Evolutionary conservation across 2,888 invertebrate genomes (phyloP).

Genomic region (Drosophila stalkeri): DNA sequence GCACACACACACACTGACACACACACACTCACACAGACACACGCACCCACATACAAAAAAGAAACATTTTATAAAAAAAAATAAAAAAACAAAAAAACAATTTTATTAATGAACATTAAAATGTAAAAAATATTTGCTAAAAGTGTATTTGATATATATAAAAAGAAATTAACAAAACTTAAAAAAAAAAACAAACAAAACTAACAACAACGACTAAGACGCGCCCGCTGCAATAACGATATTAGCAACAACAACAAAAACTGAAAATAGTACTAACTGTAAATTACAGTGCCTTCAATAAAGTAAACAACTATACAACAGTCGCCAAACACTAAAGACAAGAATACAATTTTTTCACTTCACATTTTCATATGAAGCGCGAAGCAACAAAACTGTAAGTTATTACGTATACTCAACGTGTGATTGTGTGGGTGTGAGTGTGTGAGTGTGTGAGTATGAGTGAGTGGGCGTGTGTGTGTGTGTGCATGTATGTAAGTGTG

Average conservation of each 20-base stretch:
- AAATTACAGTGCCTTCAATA: constrained; percentile 75
- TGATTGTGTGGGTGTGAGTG: constrained; percentile 2
- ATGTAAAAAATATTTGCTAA: constrained; percentile 68
- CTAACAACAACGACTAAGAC: constrained; percentile 32
- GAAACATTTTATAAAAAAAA: constrained; percentile 26
- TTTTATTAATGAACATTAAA: constrained; percentile 44
- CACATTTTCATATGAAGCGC: constrained; percentile 42
- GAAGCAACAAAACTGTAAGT: constrained; percentile 62
- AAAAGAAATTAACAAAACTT: constrained; percentile 21
- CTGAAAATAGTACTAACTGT: constrained; percentile 72
- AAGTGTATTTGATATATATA: constrained; percentile 69
- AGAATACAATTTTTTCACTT: constrained; percentile 22
- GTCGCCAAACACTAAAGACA: constrained; percentile 28
- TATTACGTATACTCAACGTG: constrained; percentile 65
- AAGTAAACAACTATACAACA: constrained; percentile 63
- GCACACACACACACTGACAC: constrained; percentile 11
- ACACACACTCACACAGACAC: constrained; percentile 14
- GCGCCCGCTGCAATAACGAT: constrained; percentile 49
- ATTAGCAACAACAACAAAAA: constrained; percentile 22
- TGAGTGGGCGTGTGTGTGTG: not conserved
- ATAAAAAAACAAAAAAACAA: constrained; percentile 27
- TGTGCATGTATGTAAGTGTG: not conserved
- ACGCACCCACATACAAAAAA: constrained; percentile 28
- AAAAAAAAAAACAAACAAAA: constrained; percentile 19
- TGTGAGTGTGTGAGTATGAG: not conserved